Base-by-base conservation (phyloP, 37 sponge, comb jelly and placozoan genomes). In the Oscarella lobularis region DNA sequence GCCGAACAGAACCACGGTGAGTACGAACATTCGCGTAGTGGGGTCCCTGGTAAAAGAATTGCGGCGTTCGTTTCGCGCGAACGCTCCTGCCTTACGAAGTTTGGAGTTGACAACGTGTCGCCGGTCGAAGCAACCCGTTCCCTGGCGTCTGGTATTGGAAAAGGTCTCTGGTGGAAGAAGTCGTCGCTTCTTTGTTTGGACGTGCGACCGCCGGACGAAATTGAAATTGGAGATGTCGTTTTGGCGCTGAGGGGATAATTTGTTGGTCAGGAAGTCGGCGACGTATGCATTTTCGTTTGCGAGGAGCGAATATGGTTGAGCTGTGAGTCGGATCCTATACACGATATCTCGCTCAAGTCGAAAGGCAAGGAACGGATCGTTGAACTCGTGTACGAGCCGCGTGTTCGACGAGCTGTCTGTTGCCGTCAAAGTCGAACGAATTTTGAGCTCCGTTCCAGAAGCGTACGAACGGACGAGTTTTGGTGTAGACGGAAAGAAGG, bases 81-180 rank as follows among this genome's bases (percentile, higher is more conserved):
- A n/a, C 9, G 92, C 88, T 0, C 96, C 90, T 30, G 92, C 96
- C 9, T 67, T 90, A 67, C 96, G 82, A 74, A 73, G 88, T 29
- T 36, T 83, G 5, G 27, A 39, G 75, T 4, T n/a, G 29, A 69
- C 72, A 6, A 14, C 72, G 39, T 33, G 5, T 74, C 40, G 3
- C 9, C 75, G 31, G 9, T 20, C 9, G 30, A 38, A 40, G 71
- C 82, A 38, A 75, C 96, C 5, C 40, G 54, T 35, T 74, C 82
- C 30, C 29, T 95, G 27, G 67, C 90, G 1, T 77, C 77, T 31
- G 96, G 96, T 31, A 79, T 95, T 2, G 89, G 92, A 6, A 88
- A 88, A 33, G 96, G 96, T 32, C 75, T 95, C 20, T 27, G 14
- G 14, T 20, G 20, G 60, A 48, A 20, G 20, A n/a, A n/a, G n/a